These are phyloP conservation scores for Megalonaias nervosa DNA, from an alignment of 1,140 invertebrate species.

Conservation along the genomic window DNA sequence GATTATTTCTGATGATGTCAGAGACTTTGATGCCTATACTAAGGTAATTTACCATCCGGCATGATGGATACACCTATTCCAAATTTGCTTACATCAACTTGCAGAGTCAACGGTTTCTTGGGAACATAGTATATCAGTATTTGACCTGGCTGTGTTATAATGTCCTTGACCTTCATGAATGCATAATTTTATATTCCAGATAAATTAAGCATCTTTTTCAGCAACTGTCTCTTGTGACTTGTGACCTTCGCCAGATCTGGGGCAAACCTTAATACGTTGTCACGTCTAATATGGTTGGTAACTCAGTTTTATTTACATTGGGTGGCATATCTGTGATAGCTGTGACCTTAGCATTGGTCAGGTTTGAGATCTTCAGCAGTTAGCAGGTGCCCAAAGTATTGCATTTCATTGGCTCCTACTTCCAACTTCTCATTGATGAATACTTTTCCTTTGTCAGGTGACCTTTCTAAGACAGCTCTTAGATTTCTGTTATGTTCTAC, in stretches of 20 bases:
- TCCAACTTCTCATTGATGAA: no score
- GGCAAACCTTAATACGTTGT: neutral
- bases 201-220: neutral
- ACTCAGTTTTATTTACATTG: neutral
- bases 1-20: conserved; percentile 2
- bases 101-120: neutral
- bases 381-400: neutral
- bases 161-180: conserved; percentile 6
- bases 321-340: no score
- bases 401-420: no score
- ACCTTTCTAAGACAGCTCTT: no score
- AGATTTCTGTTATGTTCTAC: no score
- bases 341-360: neutral
- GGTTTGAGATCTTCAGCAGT: neutral
- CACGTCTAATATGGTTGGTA: neutral
- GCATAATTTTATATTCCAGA: neutral
- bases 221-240: neutral
- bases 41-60: neutral
- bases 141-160: neutral
- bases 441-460: no score
- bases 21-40: neutral
- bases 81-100: neutral
- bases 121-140: conserved; percentile 7
- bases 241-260: no score
- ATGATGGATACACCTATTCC: neutral